A percentile compares a stretch with the other conserved stretches of the same genome.
Conservation (phyloP, 2,888 invertebrate genomes). For the Oligia fasciuncula region DNA sequence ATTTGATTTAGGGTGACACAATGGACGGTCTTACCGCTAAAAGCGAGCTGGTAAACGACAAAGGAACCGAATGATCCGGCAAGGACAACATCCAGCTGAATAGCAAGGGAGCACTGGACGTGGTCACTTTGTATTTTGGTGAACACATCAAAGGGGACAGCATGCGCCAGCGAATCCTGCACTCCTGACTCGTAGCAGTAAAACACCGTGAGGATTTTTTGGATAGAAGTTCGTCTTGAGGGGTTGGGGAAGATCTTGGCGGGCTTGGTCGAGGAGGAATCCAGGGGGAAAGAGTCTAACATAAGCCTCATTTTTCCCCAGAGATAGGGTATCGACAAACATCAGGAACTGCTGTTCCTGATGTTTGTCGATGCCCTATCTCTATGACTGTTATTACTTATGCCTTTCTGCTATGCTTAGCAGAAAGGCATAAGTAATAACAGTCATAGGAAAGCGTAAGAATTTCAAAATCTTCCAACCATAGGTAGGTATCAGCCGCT, state of each 20-base stretch:
- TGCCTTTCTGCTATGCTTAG: no score
- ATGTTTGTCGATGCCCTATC: no score
- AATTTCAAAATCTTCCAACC: not conserved
- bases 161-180: not conserved
- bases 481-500: not conserved
- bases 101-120: not conserved
- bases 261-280: not conserved
- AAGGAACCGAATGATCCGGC: not conserved
- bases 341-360: not conserved
- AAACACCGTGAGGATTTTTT: not conserved
- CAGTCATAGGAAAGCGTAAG: not conserved
- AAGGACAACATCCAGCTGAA: not conserved
- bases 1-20: no score
- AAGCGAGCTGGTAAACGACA: no score
- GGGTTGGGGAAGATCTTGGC: not conserved
- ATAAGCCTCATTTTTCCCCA: accelerated
- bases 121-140: not conserved
- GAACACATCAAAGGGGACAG: not conserved
- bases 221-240: not conserved
- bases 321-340: not conserved
- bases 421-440: not conserved
- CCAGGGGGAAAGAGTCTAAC: not conserved
- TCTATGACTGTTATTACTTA: no score
- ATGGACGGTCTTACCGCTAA: no score
- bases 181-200: no score